Conservation (phyloP, 2,113 vertebrate genomes). For the Neogobius melanostomus region DNA sequence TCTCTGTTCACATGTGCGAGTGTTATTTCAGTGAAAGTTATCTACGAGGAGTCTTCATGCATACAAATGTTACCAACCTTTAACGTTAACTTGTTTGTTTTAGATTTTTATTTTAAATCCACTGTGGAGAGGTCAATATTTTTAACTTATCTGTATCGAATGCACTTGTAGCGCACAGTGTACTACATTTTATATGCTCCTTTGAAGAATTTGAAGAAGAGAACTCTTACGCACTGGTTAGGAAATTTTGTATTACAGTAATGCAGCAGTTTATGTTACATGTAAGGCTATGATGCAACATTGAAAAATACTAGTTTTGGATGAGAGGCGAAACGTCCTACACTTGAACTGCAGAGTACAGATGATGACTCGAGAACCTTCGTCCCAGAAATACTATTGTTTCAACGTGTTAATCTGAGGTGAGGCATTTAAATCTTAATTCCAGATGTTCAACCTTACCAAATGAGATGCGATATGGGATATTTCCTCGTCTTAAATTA, state of each 20-base stretch:
- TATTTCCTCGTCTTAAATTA: no score
- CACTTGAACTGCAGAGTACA: no score
- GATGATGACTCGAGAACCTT: no score
- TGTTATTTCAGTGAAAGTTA: constrained; percentile 51
- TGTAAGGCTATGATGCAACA: background rate
- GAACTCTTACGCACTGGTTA: background rate
- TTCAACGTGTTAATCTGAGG: no score
- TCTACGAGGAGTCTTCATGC: constrained; percentile 39
- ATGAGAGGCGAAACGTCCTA: background rate
- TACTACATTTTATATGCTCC: no score
- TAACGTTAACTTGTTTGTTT: constrained; percentile 23
- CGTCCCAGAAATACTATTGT: no score
- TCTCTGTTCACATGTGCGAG: constrained; percentile 30
- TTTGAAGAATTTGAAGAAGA: no score
- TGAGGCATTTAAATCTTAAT: no score
- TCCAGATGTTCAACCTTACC: no score
- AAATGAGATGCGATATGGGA: no score
- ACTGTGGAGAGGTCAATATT: constrained; percentile 24
- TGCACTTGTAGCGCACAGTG: background rate
- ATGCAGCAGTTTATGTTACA: background rate
- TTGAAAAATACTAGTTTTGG: background rate
- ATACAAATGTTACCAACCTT: constrained; percentile 16
- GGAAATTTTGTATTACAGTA: background rate
- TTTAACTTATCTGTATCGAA: constrained; percentile 36
- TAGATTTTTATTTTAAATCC: constrained; percentile 37